Evolutionary conservation across 2,797 vertebrate genomes (phyloP).

Genomic region (Agapornis canus): DNA sequence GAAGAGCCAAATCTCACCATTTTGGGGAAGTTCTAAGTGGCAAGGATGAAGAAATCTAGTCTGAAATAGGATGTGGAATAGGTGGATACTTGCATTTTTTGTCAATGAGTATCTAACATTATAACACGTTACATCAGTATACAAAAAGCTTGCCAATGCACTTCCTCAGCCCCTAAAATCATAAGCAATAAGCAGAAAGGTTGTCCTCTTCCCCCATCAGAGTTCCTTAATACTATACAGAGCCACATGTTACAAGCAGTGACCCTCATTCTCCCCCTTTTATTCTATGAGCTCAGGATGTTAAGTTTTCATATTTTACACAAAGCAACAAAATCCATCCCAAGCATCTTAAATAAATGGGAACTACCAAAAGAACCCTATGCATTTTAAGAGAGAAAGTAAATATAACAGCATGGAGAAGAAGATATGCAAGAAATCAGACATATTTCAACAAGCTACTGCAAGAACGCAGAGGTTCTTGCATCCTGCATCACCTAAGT

Average conservation of each 20-base stretch:
- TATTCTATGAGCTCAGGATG: neutral
- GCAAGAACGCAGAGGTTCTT: neutral
- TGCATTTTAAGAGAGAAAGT: neutral
- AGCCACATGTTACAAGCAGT: accelerated
- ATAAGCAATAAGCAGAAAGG: neutral
- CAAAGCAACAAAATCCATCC: neutral
- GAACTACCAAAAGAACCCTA: neutral
- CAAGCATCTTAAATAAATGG: neutral
- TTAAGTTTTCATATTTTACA: neutral
- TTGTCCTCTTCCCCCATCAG: neutral
- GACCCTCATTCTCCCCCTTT: too few species aligned
- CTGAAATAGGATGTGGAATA: accelerated
- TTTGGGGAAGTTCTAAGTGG: neutral
- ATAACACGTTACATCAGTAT: accelerated
- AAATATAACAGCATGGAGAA: neutral
- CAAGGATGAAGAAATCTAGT: accelerated
- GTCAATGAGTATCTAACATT: neutral
- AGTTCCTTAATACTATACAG: neutral
- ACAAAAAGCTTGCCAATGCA: neutral
- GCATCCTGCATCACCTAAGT: neutral
- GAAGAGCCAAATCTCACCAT: neutral
- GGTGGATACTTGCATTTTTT: neutral
- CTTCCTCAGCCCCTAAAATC: neutral
- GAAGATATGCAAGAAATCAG: neutral
- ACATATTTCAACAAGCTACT: neutral